Conservation (phyloP, 2,797 vertebrate genomes). For the Gambusia yucatana region DNA sequence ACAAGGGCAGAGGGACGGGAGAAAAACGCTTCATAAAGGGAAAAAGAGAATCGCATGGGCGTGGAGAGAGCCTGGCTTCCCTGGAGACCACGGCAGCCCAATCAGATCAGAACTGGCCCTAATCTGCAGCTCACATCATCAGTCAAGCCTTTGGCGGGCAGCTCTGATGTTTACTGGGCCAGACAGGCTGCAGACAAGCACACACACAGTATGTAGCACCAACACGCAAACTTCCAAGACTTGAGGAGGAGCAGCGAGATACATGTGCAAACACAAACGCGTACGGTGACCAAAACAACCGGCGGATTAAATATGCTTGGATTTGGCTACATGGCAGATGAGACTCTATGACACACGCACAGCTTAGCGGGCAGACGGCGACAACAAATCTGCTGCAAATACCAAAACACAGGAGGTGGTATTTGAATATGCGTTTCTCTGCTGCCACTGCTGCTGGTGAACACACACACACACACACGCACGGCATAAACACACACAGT, state of each 20-base stretch:
- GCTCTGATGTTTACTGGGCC: conserved; percentile 21
- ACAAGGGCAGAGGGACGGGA: neutral
- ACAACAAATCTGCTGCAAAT: conserved; percentile 52
- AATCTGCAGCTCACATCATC: conserved; percentile 50
- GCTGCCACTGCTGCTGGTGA: conserved; percentile 1
- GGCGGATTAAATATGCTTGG: conserved; percentile 21
- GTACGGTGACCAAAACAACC: conserved; percentile 23
- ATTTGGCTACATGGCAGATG: conserved; percentile 28
- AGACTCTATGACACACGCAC: conserved; percentile 8
- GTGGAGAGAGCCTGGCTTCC: conserved; percentile 32
- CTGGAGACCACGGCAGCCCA: conserved; percentile 44
- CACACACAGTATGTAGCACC: neutral
- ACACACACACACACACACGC: neutral
- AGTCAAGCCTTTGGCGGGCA: conserved; percentile 40
- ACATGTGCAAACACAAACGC: conserved; percentile 24
- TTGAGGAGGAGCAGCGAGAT: neutral
- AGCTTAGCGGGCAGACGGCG: conserved; percentile 17
- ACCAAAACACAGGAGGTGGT: conserved; percentile 37
- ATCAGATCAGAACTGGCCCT: conserved; percentile 52
- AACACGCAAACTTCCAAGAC: neutral
- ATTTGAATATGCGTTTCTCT: conserved; percentile 32
- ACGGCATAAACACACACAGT: conserved; percentile 6
- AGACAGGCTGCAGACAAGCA: conserved; percentile 5
- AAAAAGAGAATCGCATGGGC: conserved; percentile 21
- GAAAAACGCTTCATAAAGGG: conserved; percentile 37